Evolutionary conservation across 2,797 vertebrate species (phyloP).

Genomic region (Phalloptychus januarius): DNA sequence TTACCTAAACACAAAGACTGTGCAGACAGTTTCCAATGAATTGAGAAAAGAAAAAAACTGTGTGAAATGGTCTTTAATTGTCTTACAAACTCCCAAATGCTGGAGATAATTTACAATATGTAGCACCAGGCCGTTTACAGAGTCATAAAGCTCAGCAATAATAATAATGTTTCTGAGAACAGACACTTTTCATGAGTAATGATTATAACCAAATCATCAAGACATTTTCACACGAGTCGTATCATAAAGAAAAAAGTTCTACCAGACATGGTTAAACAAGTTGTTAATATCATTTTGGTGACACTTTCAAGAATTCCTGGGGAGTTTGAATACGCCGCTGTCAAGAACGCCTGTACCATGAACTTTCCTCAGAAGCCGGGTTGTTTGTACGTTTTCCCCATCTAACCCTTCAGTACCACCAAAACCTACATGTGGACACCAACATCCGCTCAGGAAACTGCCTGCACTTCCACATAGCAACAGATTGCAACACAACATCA

Average conservation of each 20-base stretch:
- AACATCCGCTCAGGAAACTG: background rate
- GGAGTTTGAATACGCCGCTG: conserved; percentile 36
- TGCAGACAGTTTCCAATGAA: conserved; percentile 20
- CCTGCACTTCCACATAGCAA: conserved; percentile 5
- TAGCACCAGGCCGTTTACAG: conserved; percentile 43
- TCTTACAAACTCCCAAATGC: conserved; percentile 32
- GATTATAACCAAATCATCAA: conserved; percentile 28
- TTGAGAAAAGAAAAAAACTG: conserved; percentile 10
- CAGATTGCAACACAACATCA: background rate
- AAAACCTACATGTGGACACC: background rate
- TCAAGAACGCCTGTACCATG: conserved; percentile 13
- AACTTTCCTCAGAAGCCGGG: conserved; percentile 40
- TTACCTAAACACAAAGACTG: conserved; percentile 27
- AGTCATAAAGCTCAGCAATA: conserved; percentile 14
- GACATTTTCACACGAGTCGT: conserved; percentile 51
- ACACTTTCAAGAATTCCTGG: conserved; percentile 41
- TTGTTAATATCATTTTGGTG: conserved; percentile 47
- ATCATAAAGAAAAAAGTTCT: conserved; percentile 69
- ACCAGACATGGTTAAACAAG: conserved; percentile 59
- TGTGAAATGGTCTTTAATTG: conserved; percentile 40
- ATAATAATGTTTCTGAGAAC: conserved; percentile 4
- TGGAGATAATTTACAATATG: conserved; percentile 41
- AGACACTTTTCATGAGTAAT: conserved; percentile 11
- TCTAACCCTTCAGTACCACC: too few relatives aligned
- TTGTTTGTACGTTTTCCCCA: conserved; percentile 23